Evolutionary conservation across 1,140 invertebrate species (phyloP).

Genomic region (Chelonus insularis): DNA sequence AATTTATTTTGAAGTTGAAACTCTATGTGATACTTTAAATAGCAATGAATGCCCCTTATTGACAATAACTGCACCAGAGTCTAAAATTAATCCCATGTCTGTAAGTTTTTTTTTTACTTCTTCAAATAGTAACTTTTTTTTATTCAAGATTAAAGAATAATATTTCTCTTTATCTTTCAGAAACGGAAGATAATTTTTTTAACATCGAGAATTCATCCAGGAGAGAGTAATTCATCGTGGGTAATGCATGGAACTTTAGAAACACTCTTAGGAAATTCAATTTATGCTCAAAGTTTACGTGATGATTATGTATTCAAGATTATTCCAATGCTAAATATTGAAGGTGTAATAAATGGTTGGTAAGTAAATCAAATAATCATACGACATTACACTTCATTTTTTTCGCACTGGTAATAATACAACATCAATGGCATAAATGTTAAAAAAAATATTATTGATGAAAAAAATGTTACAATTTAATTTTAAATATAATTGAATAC

Average conservation of each 20-base stretch:
- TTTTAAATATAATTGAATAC: conserved; percentile 32
- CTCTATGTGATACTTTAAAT: conserved; percentile 73
- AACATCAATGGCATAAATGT: conserved; percentile 21
- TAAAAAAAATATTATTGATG: conserved; percentile 32
- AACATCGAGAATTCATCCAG: conserved; percentile 83
- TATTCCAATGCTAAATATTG: conserved; percentile 86
- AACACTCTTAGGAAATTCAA: conserved; percentile 66
- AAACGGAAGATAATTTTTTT: conserved; percentile 74
- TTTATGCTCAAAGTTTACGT: conserved; percentile 65
- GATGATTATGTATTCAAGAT: conserved; percentile 82
- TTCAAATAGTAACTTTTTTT: background rate
- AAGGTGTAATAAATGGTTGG: conserved; percentile 88
- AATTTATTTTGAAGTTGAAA: conserved; percentile 67
- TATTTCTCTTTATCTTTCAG: conserved; percentile 49
- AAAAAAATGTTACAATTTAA: conserved; percentile 13
- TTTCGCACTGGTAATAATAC: conserved; percentile 42
- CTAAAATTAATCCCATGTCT: conserved; percentile 61
- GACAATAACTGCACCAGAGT: conserved; percentile 75
- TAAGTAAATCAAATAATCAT: conserved; percentile 60
- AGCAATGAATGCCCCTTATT: conserved; percentile 78
- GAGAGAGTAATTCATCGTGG: conserved; percentile 88
- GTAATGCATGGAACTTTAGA: conserved; percentile 83
- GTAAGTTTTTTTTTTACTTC: no score
- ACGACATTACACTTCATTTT: conserved; percentile 34
- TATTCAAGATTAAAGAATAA: background rate